Evolutionary conservation across 1,140 invertebrate species (phyloP).

Genomic region (Drepana arcuata): DNA sequence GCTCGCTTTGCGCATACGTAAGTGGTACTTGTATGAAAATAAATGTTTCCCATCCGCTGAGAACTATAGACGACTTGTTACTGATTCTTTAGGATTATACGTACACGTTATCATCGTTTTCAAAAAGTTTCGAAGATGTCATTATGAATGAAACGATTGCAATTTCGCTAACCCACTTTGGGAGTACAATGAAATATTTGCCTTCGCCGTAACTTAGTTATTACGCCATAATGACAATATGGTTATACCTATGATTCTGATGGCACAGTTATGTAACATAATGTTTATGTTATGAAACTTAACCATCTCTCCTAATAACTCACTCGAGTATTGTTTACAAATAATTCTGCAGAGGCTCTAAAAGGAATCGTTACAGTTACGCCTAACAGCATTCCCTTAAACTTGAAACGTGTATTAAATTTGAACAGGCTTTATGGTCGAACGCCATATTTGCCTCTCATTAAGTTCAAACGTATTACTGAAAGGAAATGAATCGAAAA

Average conservation of each 20-base stretch:
- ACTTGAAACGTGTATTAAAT: conserved; percentile 48
- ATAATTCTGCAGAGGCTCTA: conserved; percentile 9
- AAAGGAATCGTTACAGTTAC: conserved; percentile 12
- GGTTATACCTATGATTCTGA: no score
- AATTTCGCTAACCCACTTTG: not conserved
- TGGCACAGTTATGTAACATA: not conserved
- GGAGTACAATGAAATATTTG: not conserved
- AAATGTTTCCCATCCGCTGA: no score
- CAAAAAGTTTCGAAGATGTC: no score
- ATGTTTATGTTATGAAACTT: not conserved
- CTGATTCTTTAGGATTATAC: no score
- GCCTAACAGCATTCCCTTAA: conserved; percentile 20
- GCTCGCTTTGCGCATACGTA: conserved; percentile 2
- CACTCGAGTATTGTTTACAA: conserved; percentile 21
- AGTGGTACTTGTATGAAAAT: no score
- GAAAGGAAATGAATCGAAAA: conserved; percentile 56
- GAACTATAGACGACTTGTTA: no score
- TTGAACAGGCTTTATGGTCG: conserved; percentile 25
- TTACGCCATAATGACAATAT: not conserved
- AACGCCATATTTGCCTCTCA: conserved; percentile 33
- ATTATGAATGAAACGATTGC: not conserved
- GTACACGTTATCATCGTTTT: no score
- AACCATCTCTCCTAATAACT: no score
- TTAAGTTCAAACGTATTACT: conserved; percentile 25
- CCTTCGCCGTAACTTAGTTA: not conserved